Percentiles rank a stretch among this genome's conserved stretches.
Evolutionary conservation across 1,140 invertebrate genomes (phyloP).

Genomic region (Heliconius nattereri): DNA sequence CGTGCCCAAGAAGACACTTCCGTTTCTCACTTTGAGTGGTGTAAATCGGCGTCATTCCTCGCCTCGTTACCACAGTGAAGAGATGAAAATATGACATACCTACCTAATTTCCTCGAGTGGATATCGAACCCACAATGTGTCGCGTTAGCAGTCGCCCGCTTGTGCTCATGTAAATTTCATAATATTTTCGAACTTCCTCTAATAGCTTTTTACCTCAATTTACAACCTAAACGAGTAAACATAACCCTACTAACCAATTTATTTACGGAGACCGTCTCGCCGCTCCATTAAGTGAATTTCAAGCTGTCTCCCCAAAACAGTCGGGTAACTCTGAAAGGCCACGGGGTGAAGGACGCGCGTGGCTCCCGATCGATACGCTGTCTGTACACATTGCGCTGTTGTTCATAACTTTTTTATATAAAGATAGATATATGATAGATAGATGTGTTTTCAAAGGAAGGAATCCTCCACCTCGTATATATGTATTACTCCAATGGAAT

Average conservation of each 20-base stretch:
- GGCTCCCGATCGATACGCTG: conserved; percentile 57
- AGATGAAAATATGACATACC: too few relatives aligned
- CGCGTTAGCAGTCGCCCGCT: too few relatives aligned
- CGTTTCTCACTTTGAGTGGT: too few relatives aligned
- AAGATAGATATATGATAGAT: background rate
- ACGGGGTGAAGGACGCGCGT: conserved; percentile 70
- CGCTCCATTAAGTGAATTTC: background rate
- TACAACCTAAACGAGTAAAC: background rate
- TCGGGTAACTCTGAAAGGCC: conserved; percentile 57
- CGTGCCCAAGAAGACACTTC: too few relatives aligned
- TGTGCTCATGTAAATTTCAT: background rate
- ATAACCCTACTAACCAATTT: conserved; percentile 16
- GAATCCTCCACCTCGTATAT: too few relatives aligned
- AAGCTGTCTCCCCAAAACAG: conserved; percentile 39
- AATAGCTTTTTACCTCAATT: background rate
- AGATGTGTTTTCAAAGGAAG: background rate
- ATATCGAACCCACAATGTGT: too few relatives aligned
- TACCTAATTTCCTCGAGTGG: too few relatives aligned
- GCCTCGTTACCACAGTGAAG: too few relatives aligned
- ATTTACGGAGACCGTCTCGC: conserved; percentile 18
- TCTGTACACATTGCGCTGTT: conserved; percentile 31
- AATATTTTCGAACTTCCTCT: background rate
- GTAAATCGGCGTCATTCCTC: too few relatives aligned
- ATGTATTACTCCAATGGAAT: too few relatives aligned
- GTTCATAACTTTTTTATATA: background rate